Conservation (phyloP, 2,113 vertebrate genomes). For the Platycercus adscitus region DNA sequence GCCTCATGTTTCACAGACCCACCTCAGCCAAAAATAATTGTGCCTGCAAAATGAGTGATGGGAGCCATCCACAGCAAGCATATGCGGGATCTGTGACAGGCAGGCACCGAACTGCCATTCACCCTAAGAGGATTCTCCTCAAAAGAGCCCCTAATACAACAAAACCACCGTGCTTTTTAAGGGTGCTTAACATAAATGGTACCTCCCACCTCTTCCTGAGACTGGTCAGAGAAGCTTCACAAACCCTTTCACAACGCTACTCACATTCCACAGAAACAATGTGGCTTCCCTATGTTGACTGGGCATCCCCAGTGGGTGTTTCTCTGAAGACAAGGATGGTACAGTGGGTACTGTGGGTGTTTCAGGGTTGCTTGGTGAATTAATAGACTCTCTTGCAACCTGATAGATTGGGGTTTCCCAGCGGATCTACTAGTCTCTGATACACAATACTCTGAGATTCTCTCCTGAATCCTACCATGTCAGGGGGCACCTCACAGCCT, state of each 20-base stretch:
- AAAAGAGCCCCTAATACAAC: fast-evolving
- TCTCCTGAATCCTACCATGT: not conserved
- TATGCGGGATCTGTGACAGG: fast-evolving
- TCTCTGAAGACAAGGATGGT: not conserved
- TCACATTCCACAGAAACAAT: not conserved
- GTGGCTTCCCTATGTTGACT: not conserved
- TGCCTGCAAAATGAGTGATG: not conserved
- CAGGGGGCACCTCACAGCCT: not conserved
- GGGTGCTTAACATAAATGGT: not conserved
- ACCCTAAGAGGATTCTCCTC: not conserved
- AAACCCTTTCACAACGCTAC: not conserved
- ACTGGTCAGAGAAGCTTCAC: not conserved
- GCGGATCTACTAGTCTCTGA: not conserved
- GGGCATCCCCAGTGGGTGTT: not conserved
- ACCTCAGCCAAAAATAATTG: not conserved
- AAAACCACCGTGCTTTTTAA: not conserved
- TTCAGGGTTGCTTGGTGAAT: not conserved
- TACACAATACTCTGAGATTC: not conserved
- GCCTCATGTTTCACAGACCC: not conserved
- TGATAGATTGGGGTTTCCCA: not conserved
- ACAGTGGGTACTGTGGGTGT: not conserved
- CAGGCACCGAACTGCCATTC: not conserved
- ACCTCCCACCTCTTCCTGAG: not conserved
- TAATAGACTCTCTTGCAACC: not conserved
- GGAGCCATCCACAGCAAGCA: not conserved